These are phyloP conservation scores for Oryzaephilus surinamensis DNA, from an alignment of 1,140 invertebrate genomes.

Conservation along the genomic window DNA sequence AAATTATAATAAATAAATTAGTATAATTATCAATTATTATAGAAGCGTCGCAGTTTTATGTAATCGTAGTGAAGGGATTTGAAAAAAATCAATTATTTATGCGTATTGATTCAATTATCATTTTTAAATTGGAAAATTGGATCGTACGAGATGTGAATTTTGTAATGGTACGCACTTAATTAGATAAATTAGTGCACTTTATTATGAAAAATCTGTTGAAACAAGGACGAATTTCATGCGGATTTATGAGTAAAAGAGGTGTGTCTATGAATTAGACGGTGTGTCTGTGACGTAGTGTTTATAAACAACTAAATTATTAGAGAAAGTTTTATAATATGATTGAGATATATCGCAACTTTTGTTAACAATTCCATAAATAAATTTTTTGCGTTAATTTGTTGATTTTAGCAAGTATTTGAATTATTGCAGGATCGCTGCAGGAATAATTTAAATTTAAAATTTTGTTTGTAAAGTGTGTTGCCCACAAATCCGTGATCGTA, in stretches of 20 bases:
- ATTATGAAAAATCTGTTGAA: slow-evolving; percentile 2
- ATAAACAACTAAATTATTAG: slow-evolving; percentile 4
- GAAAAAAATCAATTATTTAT: neutral
- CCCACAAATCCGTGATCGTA: neutral
- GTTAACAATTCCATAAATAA: no score
- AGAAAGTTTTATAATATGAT: slow-evolving; percentile 2
- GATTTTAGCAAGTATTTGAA: neutral
- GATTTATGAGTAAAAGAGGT: no score
- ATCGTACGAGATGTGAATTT: neutral
- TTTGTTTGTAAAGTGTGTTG: neutral
- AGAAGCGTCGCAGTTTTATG: no score
- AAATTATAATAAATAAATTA: no score
- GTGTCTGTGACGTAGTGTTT: slow-evolving; percentile 8
- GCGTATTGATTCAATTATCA: neutral
- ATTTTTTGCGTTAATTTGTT: slow-evolving; percentile 2
- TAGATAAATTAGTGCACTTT: slow-evolving; percentile 4
- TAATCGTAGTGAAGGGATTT: no score
- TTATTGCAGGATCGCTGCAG: no score
- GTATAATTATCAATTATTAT: no score
- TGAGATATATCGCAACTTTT: no score
- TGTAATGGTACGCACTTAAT: neutral
- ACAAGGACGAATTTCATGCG: no score
- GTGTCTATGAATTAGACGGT: slow-evolving; percentile 5
- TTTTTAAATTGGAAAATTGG: neutral
- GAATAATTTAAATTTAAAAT: neutral